Percentiles rank a stretch among this genome's conserved stretches.
phyloP scores from a whole-genome alignment of 2,113 vertebrate genomes.

The Albula glossodonta region DNA sequence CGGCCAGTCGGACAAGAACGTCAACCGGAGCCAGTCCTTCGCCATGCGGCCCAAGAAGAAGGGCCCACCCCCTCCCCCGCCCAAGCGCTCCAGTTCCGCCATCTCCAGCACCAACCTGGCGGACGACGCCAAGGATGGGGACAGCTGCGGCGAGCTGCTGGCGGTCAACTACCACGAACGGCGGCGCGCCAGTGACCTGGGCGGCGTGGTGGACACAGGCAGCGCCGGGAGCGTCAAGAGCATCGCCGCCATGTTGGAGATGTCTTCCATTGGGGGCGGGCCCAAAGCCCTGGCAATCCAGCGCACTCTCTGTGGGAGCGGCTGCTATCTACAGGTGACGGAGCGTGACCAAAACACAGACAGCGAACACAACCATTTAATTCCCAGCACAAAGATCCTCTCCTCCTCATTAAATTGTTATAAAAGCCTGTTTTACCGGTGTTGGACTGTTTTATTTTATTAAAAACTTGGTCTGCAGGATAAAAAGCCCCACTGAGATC shows the following conservation, averaged over 20 bases:
- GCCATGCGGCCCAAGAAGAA: constrained; percentile 90
- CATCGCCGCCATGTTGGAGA: constrained; percentile 93
- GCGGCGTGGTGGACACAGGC: constrained; percentile 71
- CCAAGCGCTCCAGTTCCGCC: constrained; percentile 93
- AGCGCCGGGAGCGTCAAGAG: constrained; percentile 88
- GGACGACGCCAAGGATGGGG: constrained; percentile 60
- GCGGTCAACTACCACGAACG: constrained; percentile 72
- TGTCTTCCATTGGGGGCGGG: constrained; percentile 85
- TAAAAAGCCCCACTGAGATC: not conserved
- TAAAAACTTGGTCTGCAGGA: not conserved
- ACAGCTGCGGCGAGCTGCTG: constrained; percentile 49
- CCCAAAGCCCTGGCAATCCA: constrained; percentile 69
- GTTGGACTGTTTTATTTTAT: too few species aligned
- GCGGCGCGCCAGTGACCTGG: constrained; percentile 81
- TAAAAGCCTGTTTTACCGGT: too few species aligned
- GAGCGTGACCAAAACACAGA: not conserved
- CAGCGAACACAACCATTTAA: too few species aligned
- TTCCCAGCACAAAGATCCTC: too few species aligned
- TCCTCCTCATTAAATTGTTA: too few species aligned
- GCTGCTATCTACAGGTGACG: constrained; percentile 69
- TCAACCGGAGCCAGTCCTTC: constrained; percentile 94
- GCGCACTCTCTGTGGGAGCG: constrained; percentile 53
- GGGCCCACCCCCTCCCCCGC: constrained; percentile 88
- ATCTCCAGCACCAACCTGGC: constrained; percentile 82
- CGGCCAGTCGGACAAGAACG: constrained; percentile 76